These are phyloP conservation scores for Hesperophylax magnus DNA, from an alignment of 1,140 invertebrate genomes.

Conservation along the genomic window DNA sequence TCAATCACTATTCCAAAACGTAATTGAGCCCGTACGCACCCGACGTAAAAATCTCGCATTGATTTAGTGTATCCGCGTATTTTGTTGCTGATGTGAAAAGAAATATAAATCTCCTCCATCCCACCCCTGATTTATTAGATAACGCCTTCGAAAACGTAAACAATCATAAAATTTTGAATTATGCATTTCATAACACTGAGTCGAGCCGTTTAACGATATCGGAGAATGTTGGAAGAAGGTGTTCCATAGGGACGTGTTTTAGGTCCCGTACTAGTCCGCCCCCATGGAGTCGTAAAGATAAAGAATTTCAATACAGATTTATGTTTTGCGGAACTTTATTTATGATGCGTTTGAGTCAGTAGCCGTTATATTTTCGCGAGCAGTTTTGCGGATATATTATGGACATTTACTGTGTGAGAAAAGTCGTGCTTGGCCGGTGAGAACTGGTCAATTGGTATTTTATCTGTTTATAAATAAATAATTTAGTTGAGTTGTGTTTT, in stretches of 20 bases:
- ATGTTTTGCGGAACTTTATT: constrained; percentile 14
- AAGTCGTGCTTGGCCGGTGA: too few species aligned
- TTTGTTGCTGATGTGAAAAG: constrained; percentile 8
- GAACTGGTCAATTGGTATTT: too few species aligned
- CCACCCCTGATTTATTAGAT: constrained; percentile 34
- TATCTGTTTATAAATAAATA: too few species aligned
- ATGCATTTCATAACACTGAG: constrained; percentile 37
- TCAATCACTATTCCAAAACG: constrained; percentile 21
- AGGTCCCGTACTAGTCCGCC: not conserved
- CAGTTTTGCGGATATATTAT: constrained; percentile 4
- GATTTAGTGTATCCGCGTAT: not conserved
- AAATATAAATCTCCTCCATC: constrained; percentile 22
- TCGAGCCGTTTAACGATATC: constrained; percentile 39
- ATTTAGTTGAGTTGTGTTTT: too few species aligned
- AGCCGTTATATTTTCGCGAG: not conserved
- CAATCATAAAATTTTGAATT: constrained; percentile 44
- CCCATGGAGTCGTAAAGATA: constrained; percentile 33
- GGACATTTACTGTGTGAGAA: not conserved
- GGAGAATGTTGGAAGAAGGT: constrained; percentile 9
- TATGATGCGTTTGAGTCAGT: constrained; percentile 19
- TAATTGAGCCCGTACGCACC: constrained; percentile 14
- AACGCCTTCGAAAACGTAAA: constrained; percentile 35
- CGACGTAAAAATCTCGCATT: constrained; percentile 6
- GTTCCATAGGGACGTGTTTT: not conserved
- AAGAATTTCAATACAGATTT: constrained; percentile 45